Conservation (phyloP, 2,113 vertebrate species). For the Dromas ardeola region DNA sequence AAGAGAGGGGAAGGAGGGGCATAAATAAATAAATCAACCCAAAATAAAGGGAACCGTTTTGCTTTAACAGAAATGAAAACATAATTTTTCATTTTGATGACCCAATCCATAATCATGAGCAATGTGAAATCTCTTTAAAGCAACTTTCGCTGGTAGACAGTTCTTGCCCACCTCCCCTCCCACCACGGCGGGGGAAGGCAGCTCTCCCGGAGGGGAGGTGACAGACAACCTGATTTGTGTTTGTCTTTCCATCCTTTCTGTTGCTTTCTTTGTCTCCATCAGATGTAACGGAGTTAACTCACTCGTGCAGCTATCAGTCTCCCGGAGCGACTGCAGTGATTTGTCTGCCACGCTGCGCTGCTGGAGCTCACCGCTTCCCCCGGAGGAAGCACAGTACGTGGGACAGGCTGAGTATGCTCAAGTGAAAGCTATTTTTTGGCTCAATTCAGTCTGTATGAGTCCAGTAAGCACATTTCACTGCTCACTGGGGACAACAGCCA, state of each 20-base stretch:
- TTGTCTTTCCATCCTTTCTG: background rate
- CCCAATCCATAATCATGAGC: background rate
- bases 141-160: background rate
- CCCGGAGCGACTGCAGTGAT: background rate
- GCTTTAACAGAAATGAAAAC: background rate
- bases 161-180: background rate
- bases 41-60: background rate
- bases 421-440: background rate
- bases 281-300: rapidly evolving
- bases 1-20: background rate
- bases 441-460: background rate
- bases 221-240: background rate
- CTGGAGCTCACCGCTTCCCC: background rate
- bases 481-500: background rate
- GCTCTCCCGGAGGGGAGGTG: background rate
- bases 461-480: background rate
- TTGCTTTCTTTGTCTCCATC: background rate
- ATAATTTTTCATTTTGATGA: background rate
- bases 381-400: rapidly evolving
- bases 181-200: background rate
- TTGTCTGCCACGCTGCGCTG: background rate
- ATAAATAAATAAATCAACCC: background rate
- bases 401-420: background rate
- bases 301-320: background rate
- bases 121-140: background rate